Percentiles rank a stretch among this genome's conserved stretches.
Conservation (phyloP, 2,113 vertebrate species). For the Myiagra hebetior region DNA sequence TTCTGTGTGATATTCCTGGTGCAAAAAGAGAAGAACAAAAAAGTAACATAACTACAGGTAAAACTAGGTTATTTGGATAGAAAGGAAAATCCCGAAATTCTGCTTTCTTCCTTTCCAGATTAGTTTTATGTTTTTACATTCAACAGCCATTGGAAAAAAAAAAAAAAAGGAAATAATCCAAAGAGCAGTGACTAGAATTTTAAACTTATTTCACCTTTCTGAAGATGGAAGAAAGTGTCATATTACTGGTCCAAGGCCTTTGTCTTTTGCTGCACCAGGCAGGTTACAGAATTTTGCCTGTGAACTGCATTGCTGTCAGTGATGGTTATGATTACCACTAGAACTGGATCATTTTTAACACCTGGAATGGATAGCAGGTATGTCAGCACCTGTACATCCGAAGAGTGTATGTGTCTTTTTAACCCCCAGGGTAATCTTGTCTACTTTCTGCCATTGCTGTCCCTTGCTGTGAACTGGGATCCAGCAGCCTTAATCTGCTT, state of each 20-base stretch:
- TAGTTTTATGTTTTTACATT: background rate
- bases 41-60: background rate
- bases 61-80: accelerated
- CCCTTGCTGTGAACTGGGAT: background rate
- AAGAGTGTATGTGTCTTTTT: background rate
- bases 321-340: background rate
- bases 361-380: background rate
- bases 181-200: background rate
- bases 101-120: background rate
- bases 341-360: background rate
- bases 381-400: background rate
- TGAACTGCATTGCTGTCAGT: background rate
- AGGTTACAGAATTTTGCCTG: background rate
- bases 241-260: background rate
- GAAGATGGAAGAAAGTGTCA: background rate
- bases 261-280: background rate
- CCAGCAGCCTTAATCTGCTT: background rate
- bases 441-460: background rate
- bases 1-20: background rate
- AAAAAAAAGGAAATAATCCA: background rate
- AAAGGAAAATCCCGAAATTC: background rate
- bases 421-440: background rate
- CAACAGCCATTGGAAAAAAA: background rate
- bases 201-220: background rate
- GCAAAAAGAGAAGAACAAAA: background rate